Base-by-base conservation (phyloP, 2,113 vertebrate species). In the Clarias magur region DNA sequence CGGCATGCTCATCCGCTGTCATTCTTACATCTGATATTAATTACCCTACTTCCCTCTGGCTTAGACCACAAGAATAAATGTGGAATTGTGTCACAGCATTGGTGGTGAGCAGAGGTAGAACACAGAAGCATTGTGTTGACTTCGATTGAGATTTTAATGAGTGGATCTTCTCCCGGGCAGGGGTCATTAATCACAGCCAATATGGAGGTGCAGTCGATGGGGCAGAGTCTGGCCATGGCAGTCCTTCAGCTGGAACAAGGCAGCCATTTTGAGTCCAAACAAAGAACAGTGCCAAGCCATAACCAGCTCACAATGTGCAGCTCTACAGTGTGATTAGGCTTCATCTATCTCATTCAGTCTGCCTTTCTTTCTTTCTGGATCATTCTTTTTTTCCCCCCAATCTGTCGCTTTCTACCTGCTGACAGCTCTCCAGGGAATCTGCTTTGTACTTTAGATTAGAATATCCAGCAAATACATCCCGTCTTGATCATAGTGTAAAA, bases 141-240 rank as follows among this genome's bases (percentile, higher is more conserved):
- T 88, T 90, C 81, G 89, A 89, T 88, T 59, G 87, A 86, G 87
- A 88, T 91, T 89, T 91, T 90, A 92, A 89, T 90, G 91, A 93
- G 87, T 91, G 84, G 86, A 91, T 90, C 88, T 90, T 92, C 81
- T 88, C 88, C 70, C 73, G 72, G 80, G 82, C 88, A 93, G 88
- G 82, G 86, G 91, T 91, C 93, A 94, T 94, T 93, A 94, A 94
- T 95, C 93, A 93, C 92, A 91, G 92, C 94, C 90, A 90, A 89
- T 87, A 93, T 90, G 54, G 81, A 82, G 85, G 85, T 85, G 62
- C 76, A 68, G 83, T 68, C 67, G 85, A 82, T 70, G 87, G 84
- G 83, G 85, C 84, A 84, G 86, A 88, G 85, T 75, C 73, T 84
- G 87, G 60, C 83, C 89, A 89, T 93, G 93, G 92, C 92, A 91